Conservation (phyloP, 2,797 vertebrate genomes). For the Betta splendens region DNA sequence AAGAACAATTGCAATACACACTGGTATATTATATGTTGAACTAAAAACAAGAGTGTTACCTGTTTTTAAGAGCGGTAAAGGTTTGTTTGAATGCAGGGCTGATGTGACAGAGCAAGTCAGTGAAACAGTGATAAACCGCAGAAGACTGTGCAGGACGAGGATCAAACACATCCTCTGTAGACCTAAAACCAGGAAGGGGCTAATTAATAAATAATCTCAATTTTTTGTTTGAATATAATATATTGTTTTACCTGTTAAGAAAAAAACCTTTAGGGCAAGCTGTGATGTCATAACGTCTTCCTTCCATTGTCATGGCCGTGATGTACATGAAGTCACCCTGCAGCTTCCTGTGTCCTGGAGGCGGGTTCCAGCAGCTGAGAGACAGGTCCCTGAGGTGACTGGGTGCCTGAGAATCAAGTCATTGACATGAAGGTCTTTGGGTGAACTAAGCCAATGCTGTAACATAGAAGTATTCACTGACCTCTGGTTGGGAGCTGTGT, state of each 20-base stretch:
- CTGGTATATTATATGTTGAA: neutral
- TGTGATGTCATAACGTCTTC: conserved; percentile 80
- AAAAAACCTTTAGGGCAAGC: conserved; percentile 84
- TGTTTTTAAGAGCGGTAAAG: conserved; percentile 71
- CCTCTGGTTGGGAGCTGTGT: conserved; percentile 78
- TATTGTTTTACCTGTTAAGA: conserved; percentile 76
- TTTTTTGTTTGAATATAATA: neutral
- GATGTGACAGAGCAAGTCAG: conserved; percentile 82
- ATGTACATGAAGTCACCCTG: conserved; percentile 86
- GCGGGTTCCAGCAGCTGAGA: conserved; percentile 86
- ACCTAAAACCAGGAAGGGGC: conserved; percentile 62
- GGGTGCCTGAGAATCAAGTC: conserved; percentile 63
- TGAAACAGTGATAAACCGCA: conserved; percentile 80
- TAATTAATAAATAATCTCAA: neutral
- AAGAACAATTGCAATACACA: no score
- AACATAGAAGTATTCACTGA: conserved; percentile 29
- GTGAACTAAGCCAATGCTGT: neutral
- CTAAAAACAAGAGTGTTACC: conserved; percentile 54
- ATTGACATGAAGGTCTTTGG: conserved; percentile 1
- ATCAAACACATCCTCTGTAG: conserved; percentile 80
- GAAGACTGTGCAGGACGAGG: conserved; percentile 78
- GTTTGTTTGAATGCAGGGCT: conserved; percentile 81
- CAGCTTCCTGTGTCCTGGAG: conserved; percentile 83
- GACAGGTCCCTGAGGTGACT: conserved; percentile 80
- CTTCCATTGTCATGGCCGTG: conserved; percentile 78